phyloP scores from a whole-genome alignment of 2,113 vertebrate genomes.

The Clarias macrocephalus region DNA sequence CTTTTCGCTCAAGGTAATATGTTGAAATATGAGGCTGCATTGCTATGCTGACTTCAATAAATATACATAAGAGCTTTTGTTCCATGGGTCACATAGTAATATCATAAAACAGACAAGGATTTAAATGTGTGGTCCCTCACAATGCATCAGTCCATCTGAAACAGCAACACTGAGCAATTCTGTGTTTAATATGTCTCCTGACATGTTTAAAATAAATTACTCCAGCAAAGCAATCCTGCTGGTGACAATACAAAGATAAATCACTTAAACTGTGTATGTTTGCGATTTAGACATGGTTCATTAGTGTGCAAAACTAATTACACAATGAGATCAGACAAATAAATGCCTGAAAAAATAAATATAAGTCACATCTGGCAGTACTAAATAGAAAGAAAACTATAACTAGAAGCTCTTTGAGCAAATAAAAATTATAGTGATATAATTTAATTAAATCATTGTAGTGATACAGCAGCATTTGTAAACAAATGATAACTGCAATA shows the following conservation, averaged over 20 bases:
- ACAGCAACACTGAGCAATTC: neutral
- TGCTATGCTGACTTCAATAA: constrained; percentile 43
- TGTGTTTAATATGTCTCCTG: neutral
- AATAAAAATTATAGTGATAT: too few species aligned
- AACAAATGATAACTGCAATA: too few species aligned
- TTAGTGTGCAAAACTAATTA: constrained; percentile 24
- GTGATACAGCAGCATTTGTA: too few species aligned
- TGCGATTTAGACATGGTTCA: constrained; percentile 6
- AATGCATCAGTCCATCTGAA: neutral
- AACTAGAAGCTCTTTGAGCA: neutral
- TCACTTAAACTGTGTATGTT: constrained; percentile 8
- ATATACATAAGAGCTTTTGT: constrained; percentile 33
- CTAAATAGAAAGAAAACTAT: constrained; percentile 4
- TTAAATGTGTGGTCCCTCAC: neutral
- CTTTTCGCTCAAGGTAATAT: constrained; percentile 30
- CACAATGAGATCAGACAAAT: constrained; percentile 11
- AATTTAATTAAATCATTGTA: too few species aligned
- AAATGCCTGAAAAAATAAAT: constrained; percentile 12
- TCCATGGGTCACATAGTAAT: constrained; percentile 22
- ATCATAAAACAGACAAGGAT: constrained; percentile 19
- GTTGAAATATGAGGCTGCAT: constrained; percentile 14
- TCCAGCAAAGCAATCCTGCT: neutral
- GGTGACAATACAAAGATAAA: constrained; percentile 31
- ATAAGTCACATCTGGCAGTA: neutral
- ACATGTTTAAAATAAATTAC: neutral